These are phyloP conservation scores for Glyphotaelius pellucidus DNA, from an alignment of 2,888 invertebrate genomes.

Conservation along the genomic window DNA sequence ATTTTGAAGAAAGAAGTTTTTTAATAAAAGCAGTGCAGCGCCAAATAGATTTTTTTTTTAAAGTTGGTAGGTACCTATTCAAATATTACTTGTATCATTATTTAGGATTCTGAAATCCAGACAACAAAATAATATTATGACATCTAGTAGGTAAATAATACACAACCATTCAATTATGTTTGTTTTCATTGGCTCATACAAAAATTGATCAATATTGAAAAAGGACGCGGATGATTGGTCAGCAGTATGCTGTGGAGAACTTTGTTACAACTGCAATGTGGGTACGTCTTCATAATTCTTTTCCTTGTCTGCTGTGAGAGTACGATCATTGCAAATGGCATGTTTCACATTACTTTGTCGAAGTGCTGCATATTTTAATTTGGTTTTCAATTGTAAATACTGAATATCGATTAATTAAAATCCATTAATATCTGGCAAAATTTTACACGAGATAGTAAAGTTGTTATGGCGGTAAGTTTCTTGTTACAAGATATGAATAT, in stretches of 20 bases:
- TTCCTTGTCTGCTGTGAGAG: neutral
- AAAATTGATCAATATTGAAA: neutral
- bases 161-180: neutral
- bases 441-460: neutral
- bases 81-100: neutral
- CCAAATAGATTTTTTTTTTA: neutral
- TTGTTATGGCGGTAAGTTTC: constrained; percentile 45
- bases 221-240: neutral
- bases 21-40: neutral
- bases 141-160: neutral
- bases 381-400: neutral
- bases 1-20: neutral
- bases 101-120: neutral
- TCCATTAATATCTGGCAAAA: neutral
- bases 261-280: constrained; percentile 27
- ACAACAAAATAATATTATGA: neutral
- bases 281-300: constrained; percentile 23
- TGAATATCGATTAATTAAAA: neutral
- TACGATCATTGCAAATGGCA: constrained; percentile 7
- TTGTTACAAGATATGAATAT: constrained; percentile 4
- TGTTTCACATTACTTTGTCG: neutral
- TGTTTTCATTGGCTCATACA: neutral
- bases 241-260: neutral
- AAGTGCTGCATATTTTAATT: neutral
- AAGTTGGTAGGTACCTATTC: neutral